phyloP scores from a whole-genome alignment of 1,140 invertebrate genomes.

The Rhagoletis pomonella region DNA sequence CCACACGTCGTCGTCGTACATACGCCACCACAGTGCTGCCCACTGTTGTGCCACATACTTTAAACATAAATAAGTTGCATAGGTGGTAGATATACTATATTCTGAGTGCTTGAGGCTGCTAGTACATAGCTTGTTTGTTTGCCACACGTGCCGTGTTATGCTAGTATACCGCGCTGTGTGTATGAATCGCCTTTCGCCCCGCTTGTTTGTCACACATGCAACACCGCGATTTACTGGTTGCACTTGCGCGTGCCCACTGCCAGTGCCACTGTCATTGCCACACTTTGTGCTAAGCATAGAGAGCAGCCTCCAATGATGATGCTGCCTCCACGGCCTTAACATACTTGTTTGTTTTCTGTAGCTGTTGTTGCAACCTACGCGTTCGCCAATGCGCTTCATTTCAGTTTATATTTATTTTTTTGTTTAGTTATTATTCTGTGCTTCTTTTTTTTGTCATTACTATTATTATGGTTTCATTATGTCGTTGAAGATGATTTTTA shows the following conservation, averaged over 20 bases:
- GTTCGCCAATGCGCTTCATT: slow-evolving; percentile 2
- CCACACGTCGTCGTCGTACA: slow-evolving; percentile 13
- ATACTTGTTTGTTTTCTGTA: not conserved
- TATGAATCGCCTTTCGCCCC: not conserved
- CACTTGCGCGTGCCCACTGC: slow-evolving; percentile 35
- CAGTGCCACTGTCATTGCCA: slow-evolving; percentile 39
- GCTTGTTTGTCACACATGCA: not conserved
- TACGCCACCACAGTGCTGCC: not conserved
- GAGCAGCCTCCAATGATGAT: slow-evolving; percentile 6
- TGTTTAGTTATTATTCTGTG: slow-evolving; percentile 30
- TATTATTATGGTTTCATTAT: slow-evolving; percentile 50
- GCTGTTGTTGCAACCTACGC: slow-evolving; percentile 42
- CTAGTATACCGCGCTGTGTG: not conserved
- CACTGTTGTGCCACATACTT: not conserved
- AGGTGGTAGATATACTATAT: not conserved
- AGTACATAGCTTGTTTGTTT: slow-evolving; percentile 8
- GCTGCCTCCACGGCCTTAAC: not conserved
- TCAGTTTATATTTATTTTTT: not conserved
- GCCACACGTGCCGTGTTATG: slow-evolving; percentile 23
- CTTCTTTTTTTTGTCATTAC: not conserved
- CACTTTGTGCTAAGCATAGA: not conserved
- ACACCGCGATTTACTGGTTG: not conserved
- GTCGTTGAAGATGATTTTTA: slow-evolving; percentile 24
- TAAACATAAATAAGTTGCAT: not conserved
- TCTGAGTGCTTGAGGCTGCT: not conserved